Evolutionary conservation across 1,140 invertebrate species (phyloP).

Genomic region (Laupala kohalensis): DNA sequence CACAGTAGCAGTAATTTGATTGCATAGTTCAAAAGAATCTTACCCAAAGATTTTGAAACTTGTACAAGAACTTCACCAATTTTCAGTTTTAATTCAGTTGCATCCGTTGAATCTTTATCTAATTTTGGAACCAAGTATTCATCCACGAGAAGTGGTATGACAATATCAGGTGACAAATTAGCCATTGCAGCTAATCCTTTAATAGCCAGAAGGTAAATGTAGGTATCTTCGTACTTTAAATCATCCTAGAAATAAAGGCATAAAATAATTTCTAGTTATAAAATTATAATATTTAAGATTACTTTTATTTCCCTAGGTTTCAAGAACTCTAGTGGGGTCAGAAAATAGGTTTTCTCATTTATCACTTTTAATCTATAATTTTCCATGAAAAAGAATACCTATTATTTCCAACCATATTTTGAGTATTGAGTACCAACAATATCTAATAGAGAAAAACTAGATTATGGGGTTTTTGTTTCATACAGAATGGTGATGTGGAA

Average conservation of each 20-base stretch:
- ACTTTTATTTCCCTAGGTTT: too few species aligned
- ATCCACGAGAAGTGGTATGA: slow-evolving; percentile 48
- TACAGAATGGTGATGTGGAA: too few species aligned
- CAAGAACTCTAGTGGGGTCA: too few species aligned
- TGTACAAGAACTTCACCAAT: slow-evolving; percentile 70
- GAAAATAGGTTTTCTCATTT: too few species aligned
- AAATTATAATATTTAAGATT: too few species aligned
- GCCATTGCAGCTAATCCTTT: slow-evolving; percentile 57
- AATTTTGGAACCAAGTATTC: slow-evolving; percentile 38
- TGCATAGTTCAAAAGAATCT: slow-evolving; percentile 16
- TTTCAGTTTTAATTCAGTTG: slow-evolving; percentile 55
- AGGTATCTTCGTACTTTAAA: slow-evolving; percentile 66
- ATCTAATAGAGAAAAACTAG: not conserved
- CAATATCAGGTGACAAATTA: slow-evolving; percentile 45
- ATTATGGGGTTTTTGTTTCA: too few species aligned
- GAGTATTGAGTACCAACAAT: not conserved
- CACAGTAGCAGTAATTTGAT: too few species aligned
- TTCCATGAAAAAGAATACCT: too few species aligned
- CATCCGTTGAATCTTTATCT: slow-evolving; percentile 28
- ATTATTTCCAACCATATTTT: not conserved
- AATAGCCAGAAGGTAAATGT: slow-evolving; percentile 66
- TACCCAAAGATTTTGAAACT: slow-evolving; percentile 55
- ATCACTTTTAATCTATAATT: too few species aligned
- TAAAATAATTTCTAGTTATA: not conserved
- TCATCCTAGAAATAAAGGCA: slow-evolving; percentile 42